Conservation (phyloP, 1,140 invertebrate genomes). For the Holotrichia oblita region DNA sequence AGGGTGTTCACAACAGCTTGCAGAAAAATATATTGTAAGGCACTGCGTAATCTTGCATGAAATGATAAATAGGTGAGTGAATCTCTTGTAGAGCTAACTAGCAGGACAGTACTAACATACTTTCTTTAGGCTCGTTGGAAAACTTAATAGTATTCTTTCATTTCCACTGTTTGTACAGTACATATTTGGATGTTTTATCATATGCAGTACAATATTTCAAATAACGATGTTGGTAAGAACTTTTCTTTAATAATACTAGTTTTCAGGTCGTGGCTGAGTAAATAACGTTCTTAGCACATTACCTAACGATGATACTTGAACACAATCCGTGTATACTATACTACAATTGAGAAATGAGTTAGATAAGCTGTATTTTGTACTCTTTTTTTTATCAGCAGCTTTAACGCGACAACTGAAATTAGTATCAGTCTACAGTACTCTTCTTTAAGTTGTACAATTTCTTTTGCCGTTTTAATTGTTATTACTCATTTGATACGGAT, state of each 20-base stretch:
- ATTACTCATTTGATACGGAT: too few species aligned
- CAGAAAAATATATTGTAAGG: not conserved
- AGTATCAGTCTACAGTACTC: too few species aligned
- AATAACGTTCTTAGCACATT: not conserved
- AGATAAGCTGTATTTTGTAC: too few species aligned
- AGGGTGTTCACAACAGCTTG: not conserved
- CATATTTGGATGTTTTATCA: not conserved
- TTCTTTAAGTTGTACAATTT: too few species aligned
- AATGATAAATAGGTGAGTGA: conserved; percentile 12
- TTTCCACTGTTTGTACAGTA: not conserved
- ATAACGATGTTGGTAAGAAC: not conserved
- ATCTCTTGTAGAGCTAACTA: not conserved
- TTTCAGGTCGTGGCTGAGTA: too few species aligned
- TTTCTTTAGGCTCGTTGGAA: not conserved
- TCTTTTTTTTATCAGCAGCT: too few species aligned
- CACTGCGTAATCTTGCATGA: not conserved
- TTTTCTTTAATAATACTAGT: not conserved
- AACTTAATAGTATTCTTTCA: not conserved
- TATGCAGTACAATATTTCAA: not conserved
- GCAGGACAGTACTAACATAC: not conserved
- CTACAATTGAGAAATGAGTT: too few species aligned
- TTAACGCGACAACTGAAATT: too few species aligned
- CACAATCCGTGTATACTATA: too few species aligned
- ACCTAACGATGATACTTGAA: too few species aligned
- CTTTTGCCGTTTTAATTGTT: too few species aligned